Evolutionary conservation across 2,888 invertebrate genomes (phyloP).

Genomic region (Xanthorhoe designata): DNA sequence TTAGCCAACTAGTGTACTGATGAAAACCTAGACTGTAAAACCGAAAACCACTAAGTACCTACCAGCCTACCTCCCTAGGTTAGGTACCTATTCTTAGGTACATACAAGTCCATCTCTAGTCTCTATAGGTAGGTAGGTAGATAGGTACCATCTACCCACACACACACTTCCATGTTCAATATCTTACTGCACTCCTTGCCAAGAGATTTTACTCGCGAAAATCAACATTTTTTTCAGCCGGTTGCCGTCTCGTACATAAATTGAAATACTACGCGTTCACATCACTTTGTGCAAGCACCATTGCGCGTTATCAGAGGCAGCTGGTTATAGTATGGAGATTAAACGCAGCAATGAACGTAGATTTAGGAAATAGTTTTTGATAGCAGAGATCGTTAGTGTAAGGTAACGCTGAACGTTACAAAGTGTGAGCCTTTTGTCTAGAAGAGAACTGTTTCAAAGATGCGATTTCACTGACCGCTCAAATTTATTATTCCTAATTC

Average conservation of each 20-base stretch:
- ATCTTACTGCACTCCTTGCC: constrained; percentile 72
- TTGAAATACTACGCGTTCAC: constrained; percentile 56
- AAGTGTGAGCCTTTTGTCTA: constrained; percentile 84
- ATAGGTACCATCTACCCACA: background rate
- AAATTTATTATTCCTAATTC: background rate
- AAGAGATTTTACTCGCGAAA: constrained; percentile 66
- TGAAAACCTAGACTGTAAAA: no score
- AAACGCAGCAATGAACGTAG: constrained; percentile 55
- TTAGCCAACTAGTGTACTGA: no score
- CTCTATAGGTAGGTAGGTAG: background rate
- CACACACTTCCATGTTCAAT: constrained; percentile 47
- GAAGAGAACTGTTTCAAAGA: constrained; percentile 58
- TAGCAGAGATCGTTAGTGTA: constrained; percentile 57
- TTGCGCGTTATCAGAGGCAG: constrained; percentile 45
- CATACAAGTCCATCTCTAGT: no score
- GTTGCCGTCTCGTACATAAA: constrained; percentile 55
- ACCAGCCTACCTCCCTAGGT: no score
- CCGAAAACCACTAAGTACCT: no score
- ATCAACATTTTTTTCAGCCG: constrained; percentile 74
- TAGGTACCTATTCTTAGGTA: no score
- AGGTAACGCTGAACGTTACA: constrained; percentile 82
- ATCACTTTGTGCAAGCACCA: constrained; percentile 42
- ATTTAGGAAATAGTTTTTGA: constrained; percentile 42
- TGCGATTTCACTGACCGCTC: constrained; percentile 38
- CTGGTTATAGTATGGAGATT: background rate